Evolutionary conservation across 2,113 vertebrate species (phyloP), one percentile per base, ranked within the genome.

Genomic region (Terrapene triunguis): DNA sequence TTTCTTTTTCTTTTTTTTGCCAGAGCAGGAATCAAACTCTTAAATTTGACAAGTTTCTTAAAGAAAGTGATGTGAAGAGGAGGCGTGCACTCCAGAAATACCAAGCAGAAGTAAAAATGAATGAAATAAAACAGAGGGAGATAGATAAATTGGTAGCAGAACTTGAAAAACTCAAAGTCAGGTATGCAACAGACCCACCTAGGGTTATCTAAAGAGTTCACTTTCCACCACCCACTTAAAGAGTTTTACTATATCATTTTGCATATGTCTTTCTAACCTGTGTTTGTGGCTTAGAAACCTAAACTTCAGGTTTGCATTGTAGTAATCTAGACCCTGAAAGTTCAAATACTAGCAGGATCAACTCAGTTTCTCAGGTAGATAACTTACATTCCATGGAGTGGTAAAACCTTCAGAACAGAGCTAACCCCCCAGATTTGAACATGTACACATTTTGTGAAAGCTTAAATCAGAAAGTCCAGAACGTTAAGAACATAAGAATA

Each of bases 21-120:
- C 94, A 98, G 98, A 98, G 84, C 25, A 98, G 93, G 95, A 98
- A 98, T 8, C 97, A 96, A 86, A 96, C 85, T 35, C 72, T 91
- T 78, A 98, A 98, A 74, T 99, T 98, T 96, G 97, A 94, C 53
- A 98, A 82, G 80, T 98, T 99, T 95, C 97, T 98, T 62, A 96
- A 97, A 80, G 98, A 98, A 80, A 98, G 98, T 24, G 96, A 97
- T 42, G 80, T 59, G 8, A 99, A 98, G 91, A 98, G 96, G 14
- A 92, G 87, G 5, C 42, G 69, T 91, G 97, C 97, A 1, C 57
- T 98, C 82, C 96, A 98, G 96, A 98, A 98, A 82, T 98, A 97
- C 47, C 92, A 98, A 82, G 81, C 32, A 32, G 98, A 98, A 51
- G 89, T 10, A 74, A 96, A 95, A 81, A 82, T 98, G 48, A 99